phyloP scores from a whole-genome alignment of 2,113 vertebrate species.

The Calyptomena viridis region DNA sequence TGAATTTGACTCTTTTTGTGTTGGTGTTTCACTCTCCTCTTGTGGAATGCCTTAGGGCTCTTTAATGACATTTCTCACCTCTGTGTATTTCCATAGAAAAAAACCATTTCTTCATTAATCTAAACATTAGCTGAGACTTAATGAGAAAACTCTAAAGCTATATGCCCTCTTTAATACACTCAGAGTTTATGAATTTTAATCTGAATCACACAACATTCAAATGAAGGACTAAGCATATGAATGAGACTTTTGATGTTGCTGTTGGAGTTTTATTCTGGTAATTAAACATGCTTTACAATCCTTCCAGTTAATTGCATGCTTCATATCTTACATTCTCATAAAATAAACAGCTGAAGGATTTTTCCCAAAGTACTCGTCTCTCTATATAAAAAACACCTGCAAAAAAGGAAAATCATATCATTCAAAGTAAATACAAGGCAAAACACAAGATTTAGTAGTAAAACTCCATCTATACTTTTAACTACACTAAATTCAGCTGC shows the following conservation, averaged over 20 bases:
- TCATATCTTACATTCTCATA: background rate
- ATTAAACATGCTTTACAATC: background rate
- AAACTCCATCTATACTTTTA: background rate
- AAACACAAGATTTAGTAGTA: background rate
- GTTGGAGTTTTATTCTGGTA: background rate
- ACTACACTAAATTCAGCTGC: background rate
- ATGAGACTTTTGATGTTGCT: background rate
- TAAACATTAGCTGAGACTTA: background rate
- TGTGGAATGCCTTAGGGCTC: background rate
- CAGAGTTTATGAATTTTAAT: background rate
- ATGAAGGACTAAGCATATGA: background rate
- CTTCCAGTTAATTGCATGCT: background rate
- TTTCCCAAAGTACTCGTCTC: background rate
- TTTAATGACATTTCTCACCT: background rate
- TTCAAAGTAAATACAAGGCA: background rate
- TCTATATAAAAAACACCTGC: background rate
- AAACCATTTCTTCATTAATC: fast-evolving
- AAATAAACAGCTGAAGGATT: background rate
- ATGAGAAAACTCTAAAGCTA: background rate
- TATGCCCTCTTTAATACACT: background rate
- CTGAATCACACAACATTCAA: background rate
- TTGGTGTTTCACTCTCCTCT: background rate
- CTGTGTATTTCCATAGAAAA: background rate
- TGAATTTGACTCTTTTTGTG: background rate
- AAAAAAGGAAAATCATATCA: background rate